Evolutionary conservation across 2,797 vertebrate species (phyloP).

Genomic region (Pachyuromys duprasi): DNA sequence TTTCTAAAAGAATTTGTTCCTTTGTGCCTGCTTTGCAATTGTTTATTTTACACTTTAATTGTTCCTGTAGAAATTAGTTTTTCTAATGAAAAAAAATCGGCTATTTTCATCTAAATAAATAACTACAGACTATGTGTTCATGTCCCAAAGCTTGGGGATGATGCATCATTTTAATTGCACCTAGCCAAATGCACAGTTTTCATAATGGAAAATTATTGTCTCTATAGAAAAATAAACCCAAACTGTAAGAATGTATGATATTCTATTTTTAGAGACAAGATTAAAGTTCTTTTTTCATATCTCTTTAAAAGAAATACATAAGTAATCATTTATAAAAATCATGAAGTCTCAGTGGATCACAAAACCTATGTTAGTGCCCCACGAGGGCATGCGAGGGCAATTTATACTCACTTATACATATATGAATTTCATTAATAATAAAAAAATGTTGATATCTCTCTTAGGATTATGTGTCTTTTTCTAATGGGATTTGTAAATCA

Average conservation of each 20-base stretch:
- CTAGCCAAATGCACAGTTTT: conserved; percentile 49
- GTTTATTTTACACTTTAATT: conserved; percentile 59
- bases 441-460: conserved; percentile 59
- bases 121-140: conserved; percentile 2
- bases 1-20: conserved; percentile 15
- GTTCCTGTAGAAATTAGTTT: neutral
- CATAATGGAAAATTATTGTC: neutral
- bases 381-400: neutral
- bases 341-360: neutral
- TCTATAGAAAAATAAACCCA: conserved; percentile 59
- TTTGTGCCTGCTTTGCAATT: conserved; percentile 41
- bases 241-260: conserved; percentile 46
- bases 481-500: conserved; percentile 47
- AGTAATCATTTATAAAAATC: neutral
- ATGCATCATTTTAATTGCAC: conserved; percentile 50
- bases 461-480: conserved; percentile 47
- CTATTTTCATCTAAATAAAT: conserved; percentile 12
- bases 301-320: conserved; percentile 28
- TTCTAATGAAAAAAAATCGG: neutral
- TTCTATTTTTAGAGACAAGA: conserved; percentile 52
- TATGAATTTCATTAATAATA: conserved; percentile 56
- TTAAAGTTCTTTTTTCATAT: conserved; percentile 20
- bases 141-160: neutral
- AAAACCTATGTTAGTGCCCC: neutral
- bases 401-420: conserved; percentile 45